Evolutionary conservation across 2,797 vertebrate species (phyloP).

Genomic region (Xenentodon cancila): DNA sequence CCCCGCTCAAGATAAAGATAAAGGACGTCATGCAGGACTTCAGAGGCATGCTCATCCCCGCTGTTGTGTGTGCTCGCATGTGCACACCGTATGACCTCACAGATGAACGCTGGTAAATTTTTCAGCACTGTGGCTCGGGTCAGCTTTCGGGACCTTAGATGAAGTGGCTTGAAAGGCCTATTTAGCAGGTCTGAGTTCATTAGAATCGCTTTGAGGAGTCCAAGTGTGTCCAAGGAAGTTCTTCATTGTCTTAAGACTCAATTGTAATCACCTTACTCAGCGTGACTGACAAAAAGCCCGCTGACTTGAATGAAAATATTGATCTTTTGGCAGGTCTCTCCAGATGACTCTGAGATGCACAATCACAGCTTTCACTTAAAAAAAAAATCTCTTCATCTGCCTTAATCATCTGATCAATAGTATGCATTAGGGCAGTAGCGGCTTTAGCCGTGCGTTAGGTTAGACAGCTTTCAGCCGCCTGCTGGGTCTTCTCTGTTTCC

Average conservation of each 20-base stretch:
- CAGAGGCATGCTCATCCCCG: slow-evolving; percentile 41
- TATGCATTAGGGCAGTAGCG: slow-evolving; percentile 86
- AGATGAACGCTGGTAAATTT: slow-evolving; percentile 30
- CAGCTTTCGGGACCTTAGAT: slow-evolving; percentile 43
- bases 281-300: slow-evolving; percentile 94
- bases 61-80: slow-evolving; percentile 20
- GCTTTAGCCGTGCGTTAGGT: slow-evolving; percentile 85
- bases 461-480: slow-evolving; percentile 79
- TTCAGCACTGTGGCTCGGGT: slow-evolving; percentile 14
- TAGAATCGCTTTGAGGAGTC: slow-evolving; percentile 86
- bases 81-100: slow-evolving; percentile 17
- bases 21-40: slow-evolving; percentile 32
- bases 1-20: background rate
- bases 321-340: slow-evolving; percentile 88
- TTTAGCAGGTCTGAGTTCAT: slow-evolving; percentile 88
- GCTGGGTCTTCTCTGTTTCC: slow-evolving; percentile 56
- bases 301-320: slow-evolving; percentile 93
- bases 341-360: slow-evolving; percentile 87
- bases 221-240: slow-evolving; percentile 88
- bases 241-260: slow-evolving; percentile 96
- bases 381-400: slow-evolving; percentile 90
- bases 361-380: slow-evolving; percentile 90
- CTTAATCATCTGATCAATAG: slow-evolving; percentile 98
- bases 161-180: slow-evolving; percentile 68
- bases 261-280: slow-evolving; percentile 95